Base-by-base conservation (phyloP, 2,797 vertebrate species). In the Tolypeutes matacus region DNA sequence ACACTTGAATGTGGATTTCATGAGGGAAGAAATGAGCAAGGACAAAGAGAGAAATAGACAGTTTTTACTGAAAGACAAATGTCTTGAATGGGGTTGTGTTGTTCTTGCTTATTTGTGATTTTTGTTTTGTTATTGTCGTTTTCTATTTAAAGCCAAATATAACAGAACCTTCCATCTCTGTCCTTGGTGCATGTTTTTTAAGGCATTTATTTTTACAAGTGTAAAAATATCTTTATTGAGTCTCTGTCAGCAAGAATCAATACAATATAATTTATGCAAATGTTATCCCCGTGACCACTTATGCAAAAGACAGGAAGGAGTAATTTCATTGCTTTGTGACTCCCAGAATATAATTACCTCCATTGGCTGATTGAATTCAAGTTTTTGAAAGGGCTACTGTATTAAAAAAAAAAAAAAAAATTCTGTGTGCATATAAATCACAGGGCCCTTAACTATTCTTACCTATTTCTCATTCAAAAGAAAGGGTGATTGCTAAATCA, bases 1-100 rank as follows among this genome's bases (percentile, higher is more conserved):
- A 96, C 96, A 98, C 96, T 96, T 97, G 92, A 97, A 95, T 97
- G 92, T 51, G 75, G 62, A 95, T 98, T 96, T 97, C 95, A 96
- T 87, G 86, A 85, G 70, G 92, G 91, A 56, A 95, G 97, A 96
- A 97, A 97, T 97, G 91, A 96, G 78, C 94, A 97, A 97, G 88
- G 97, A 96, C 96, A 93, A 96, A 96, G 93, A 96, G 83, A 89
- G 83, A 96, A 96, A 91, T 29, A 27, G 42, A 31, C 21, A 73
- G 7, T 86, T 96, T 90, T 85, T 96, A 65, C 58, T 82, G 58
- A 77, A 91, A 91, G 85, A 27, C 36, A 93, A 77, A 49, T 96
- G 65, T 84, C 93, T 88, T 72, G 7, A 17, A 27, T 67, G 72
- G 53, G 39, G n/a, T 36, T 84, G 72, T 82, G 46, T 72, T 60